Evolutionary conservation across 2,797 vertebrate species (phyloP), one percentile per base, ranked within the genome.

Genomic region (Prunella strophiata): DNA sequence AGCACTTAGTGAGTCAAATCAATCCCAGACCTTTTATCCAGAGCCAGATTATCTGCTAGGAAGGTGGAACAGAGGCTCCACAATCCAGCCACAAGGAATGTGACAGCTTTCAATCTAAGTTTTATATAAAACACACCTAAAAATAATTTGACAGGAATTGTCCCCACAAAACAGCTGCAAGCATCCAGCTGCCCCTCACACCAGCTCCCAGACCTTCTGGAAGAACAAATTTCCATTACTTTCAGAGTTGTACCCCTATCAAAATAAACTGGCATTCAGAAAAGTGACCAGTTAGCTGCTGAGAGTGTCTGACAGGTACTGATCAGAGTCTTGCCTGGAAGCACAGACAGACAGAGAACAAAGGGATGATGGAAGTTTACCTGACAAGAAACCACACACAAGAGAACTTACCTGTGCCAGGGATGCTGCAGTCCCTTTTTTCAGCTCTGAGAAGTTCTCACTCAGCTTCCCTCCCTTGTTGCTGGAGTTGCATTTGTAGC

Each of bases 401-500:
- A 85, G 34, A 34, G 34, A 30, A 59, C 98, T 96, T 67, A 99
- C 99, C 98, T 99, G 99, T 50, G 98, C 98, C 59, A 99, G 96
- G 29, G 98, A 98, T 5, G 97, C 92, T 75, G 92, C 97, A 27
- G 97, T 97, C 52, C 97, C 97, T 82, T 98, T 98, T 51, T 97
- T 98, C 9, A 96, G 68, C 50, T 98, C 98, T 2, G 94, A 76
- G 29, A 97, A 92, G 58, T 93, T 92, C 85, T 98, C 98, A 8
- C 97, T 97, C 10, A 97, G 91, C 86, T 98, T 98, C 45, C 98
- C 98, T 45, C 97, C 98, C 93, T 98, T 98, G 91, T 94, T 98
- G 89, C 97, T 97, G 4, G 98, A 99, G 18, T 98, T 99, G 97
- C 99, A 99, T 77, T 99, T 99, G 96, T 99, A 99, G 97, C 99